These are phyloP conservation scores for Drosophila arawakana DNA, from an alignment of 1,140 invertebrate genomes.

Conservation along the genomic window DNA sequence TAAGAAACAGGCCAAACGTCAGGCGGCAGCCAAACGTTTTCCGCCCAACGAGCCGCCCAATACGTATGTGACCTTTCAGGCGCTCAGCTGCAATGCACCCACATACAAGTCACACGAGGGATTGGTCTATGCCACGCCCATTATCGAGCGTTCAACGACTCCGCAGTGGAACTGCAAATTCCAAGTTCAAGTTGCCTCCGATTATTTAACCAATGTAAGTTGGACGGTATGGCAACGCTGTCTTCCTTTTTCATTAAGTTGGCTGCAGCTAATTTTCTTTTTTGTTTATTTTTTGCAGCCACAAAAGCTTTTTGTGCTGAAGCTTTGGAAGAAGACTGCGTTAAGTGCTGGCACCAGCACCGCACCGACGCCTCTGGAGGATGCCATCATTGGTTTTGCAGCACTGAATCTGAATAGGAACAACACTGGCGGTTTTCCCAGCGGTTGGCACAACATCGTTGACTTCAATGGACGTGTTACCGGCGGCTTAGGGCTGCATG, in stretches of 20 bases:
- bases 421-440: conserved; percentile 86
- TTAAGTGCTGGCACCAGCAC: conserved; percentile 52
- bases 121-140: conserved; percentile 85
- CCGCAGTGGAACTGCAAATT: conserved; percentile 87
- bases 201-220: conserved; percentile 86
- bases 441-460: conserved; percentile 88
- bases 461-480: conserved; percentile 87
- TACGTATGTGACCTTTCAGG: conserved; percentile 87
- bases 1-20: conserved; percentile 68
- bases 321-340: conserved; percentile 86
- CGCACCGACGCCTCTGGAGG: conserved; percentile 85
- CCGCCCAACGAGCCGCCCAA: conserved; percentile 85
- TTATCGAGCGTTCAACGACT: conserved; percentile 85
- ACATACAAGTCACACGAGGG: conserved; percentile 80
- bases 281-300: conserved; percentile 82
- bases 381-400: conserved; percentile 87
- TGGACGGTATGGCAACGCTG: conserved; percentile 4
- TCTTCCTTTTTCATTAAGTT: not conserved
- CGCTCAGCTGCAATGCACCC: conserved; percentile 56
- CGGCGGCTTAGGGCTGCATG: conserved; percentile 86
- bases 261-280: not conserved
- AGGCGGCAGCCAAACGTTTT: conserved; percentile 61
- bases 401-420: conserved; percentile 86
- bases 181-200: conserved; percentile 85
- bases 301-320: conserved; percentile 86